Base-by-base conservation (phyloP, 1,140 invertebrate species). In the Conopomorpha cramerella region DNA sequence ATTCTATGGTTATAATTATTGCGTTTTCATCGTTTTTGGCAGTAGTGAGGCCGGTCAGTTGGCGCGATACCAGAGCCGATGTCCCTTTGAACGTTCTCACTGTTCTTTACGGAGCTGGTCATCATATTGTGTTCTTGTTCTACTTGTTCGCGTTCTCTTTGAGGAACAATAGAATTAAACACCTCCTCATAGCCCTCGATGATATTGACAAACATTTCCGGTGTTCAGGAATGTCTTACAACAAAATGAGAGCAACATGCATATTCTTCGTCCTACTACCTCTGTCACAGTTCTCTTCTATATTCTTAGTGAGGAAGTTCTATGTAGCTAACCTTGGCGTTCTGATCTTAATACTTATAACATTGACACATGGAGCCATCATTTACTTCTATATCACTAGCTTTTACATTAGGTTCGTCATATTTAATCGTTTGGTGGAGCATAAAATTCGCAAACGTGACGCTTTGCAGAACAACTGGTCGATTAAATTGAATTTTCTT, bases 61-160 rank as follows among this genome's bases (percentile, higher is more conserved):
- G 58, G 56, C 11, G 26, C 11, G 43, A 51, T 25, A 55, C 49
- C 1, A 41, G 34, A 17, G 28, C 46, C 7, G 60, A 70, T 29
- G 17, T 56, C 15, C 65, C 65, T 2, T 35, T 70, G 3, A 58
- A 57, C 19, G 51, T 60, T 33, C 34, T 66, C 28, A 49, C 56
- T 6, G 64, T 55, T 49, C 38, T 39, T 8, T 60, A 49, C 17
- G 47, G 48, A 1, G 23, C 48, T n/a, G 23, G 51, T 8, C 45
- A 48, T 37, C 51, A 38, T 25, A 32, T 47, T 8, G 62, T 64
- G 52, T 46, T 52, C 2, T 33, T 52, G n/a, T 56, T 55, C 40
- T 42, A 38, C 8, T 36, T 58, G 25, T 51, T 61, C 19, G 40
- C 51, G 8, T 38, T 40, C 8, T 43, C 53, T 10, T 52, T 64